phyloP scores from a whole-genome alignment of 2,888 invertebrate species.

The Achlya flavicornis region DNA sequence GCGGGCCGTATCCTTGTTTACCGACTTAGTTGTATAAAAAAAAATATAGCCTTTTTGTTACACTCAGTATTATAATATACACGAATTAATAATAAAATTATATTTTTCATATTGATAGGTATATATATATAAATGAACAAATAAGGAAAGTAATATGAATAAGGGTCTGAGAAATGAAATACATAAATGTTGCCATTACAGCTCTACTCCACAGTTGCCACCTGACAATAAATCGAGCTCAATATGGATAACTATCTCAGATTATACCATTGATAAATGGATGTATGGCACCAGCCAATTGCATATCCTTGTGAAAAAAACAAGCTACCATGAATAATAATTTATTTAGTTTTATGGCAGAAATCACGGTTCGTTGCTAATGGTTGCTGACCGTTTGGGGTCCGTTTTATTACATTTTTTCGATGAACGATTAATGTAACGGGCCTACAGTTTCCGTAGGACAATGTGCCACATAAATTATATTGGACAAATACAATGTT shows the following conservation, averaged over 20 bases:
- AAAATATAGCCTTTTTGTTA: no score
- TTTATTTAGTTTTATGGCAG: conserved; percentile 62
- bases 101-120: no score
- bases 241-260: conserved; percentile 78
- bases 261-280: conserved; percentile 80
- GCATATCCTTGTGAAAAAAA: conserved; percentile 56
- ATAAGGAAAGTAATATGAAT: no score
- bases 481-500: conserved; percentile 69
- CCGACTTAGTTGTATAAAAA: no score
- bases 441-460: conserved; percentile 77
- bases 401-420: conserved; percentile 69
- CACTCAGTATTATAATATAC: no score
- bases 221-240: conserved; percentile 59
- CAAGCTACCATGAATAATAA: conserved; percentile 71
- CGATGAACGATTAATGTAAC: conserved; percentile 71
- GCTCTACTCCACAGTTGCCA: conserved; percentile 50
- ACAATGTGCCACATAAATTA: conserved; percentile 78
- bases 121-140: no score
- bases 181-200: conserved; percentile 9
- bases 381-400: conserved; percentile 58
- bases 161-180: background rate
- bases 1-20: no score
- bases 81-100: no score
- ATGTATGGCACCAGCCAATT: conserved; percentile 62
- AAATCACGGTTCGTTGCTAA: conserved; percentile 73